Percentiles rank a stretch among this genome's conserved stretches.
Conservation (phyloP, 2,888 invertebrate species). For the Acanthosepion esculentum region DNA sequence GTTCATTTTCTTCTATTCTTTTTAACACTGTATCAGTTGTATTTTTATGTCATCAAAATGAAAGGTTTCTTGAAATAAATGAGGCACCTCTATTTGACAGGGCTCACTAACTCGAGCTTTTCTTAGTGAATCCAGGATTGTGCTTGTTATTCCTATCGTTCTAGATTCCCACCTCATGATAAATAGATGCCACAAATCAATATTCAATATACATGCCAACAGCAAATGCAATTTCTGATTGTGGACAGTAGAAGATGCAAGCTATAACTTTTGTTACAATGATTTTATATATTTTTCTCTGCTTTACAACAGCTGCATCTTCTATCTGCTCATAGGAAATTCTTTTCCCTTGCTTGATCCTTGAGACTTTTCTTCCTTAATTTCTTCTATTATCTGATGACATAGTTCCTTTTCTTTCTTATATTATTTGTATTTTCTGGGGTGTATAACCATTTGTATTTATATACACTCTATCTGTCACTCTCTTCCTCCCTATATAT, state of each 20-base stretch:
- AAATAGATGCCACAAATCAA: background rate
- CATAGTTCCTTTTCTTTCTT: background rate
- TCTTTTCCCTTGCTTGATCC: background rate
- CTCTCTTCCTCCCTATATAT: too few relatives aligned
- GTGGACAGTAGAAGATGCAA: background rate
- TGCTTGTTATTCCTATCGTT: background rate
- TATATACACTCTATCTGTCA: too few relatives aligned
- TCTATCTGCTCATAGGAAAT: background rate
- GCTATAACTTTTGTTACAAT: background rate
- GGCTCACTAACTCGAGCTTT: background rate
- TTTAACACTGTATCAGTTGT: background rate
- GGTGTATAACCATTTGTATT: too few relatives aligned
- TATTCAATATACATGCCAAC: slow-evolving; percentile 6
- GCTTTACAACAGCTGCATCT: background rate
- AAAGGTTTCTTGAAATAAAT: background rate
- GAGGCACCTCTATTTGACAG: background rate
- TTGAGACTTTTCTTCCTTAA: background rate
- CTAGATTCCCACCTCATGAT: background rate
- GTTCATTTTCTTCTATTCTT: background rate
- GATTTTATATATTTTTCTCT: background rate
- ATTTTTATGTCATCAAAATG: background rate
- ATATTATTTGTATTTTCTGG: too few relatives aligned
- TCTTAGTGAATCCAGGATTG: background rate
- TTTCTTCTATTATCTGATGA: background rate
- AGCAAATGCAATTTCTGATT: background rate